Conservation (phyloP, 2,888 invertebrate species). For the Carcina quercana region DNA sequence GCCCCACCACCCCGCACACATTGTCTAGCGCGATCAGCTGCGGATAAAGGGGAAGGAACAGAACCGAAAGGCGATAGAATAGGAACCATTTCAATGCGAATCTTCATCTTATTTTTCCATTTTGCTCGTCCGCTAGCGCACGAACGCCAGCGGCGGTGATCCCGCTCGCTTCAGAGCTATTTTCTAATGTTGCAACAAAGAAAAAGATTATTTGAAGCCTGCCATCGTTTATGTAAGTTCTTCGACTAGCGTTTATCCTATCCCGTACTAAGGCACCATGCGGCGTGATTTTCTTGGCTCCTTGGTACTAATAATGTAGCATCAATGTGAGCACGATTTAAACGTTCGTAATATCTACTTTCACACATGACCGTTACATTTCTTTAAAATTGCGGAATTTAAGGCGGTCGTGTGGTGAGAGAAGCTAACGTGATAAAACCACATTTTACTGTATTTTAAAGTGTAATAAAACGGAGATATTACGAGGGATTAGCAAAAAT, state of each 20-base stretch:
- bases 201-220: slow-evolving; percentile 41
- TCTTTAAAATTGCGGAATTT: slow-evolving; percentile 15
- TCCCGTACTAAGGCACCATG: slow-evolving; percentile 25
- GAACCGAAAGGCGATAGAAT: slow-evolving; percentile 52
- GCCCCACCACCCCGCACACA: slow-evolving; percentile 47
- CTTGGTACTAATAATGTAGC: slow-evolving; percentile 23
- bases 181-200: slow-evolving; percentile 45
- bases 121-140: slow-evolving; percentile 33
- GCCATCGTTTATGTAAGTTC: slow-evolving; percentile 54
- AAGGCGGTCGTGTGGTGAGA: slow-evolving; percentile 11
- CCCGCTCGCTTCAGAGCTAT: slow-evolving; percentile 54
- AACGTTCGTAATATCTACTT: slow-evolving; percentile 13
- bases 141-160: slow-evolving; percentile 55
- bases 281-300: slow-evolving; percentile 12
- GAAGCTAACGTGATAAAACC: slow-evolving; percentile 22
- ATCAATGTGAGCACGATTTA: slow-evolving; percentile 9
- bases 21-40: slow-evolving; percentile 66
- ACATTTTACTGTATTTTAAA: slow-evolving; percentile 21
- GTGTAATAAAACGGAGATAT: slow-evolving; percentile 22
- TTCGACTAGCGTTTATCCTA: slow-evolving; percentile 44
- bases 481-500: slow-evolving; percentile 17
- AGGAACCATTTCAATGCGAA: slow-evolving; percentile 63
- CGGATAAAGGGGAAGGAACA: slow-evolving; percentile 64
- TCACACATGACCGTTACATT: slow-evolving; percentile 26
- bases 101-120: slow-evolving; percentile 52